A percentile compares a stretch with the other conserved stretches of the same genome.
Evolutionary conservation across 2,113 vertebrate species (phyloP).

Genomic region (Uria lomvia): DNA sequence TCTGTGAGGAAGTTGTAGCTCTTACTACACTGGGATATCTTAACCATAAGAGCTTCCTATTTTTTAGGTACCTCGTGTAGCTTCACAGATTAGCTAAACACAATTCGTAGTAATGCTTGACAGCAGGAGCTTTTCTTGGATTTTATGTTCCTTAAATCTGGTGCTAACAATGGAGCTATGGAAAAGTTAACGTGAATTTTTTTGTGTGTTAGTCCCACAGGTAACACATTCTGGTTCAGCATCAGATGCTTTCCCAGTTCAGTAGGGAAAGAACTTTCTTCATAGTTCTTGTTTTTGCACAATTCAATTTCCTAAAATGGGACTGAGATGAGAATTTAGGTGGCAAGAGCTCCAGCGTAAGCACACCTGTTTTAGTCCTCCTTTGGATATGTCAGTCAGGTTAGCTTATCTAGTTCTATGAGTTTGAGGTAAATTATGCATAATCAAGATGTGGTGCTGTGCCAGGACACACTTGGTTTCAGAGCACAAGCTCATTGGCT

Average conservation of each 20-base stretch:
- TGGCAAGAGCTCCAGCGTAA: background rate
- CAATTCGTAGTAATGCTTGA: background rate
- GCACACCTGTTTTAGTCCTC: background rate
- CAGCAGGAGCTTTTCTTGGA: background rate
- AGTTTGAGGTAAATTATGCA: background rate
- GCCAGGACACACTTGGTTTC: background rate
- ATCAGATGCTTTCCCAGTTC: background rate
- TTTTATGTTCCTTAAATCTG: background rate
- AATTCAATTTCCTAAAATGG: background rate
- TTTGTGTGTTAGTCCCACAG: background rate
- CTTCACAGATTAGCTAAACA: background rate
- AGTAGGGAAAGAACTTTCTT: background rate
- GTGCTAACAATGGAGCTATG: background rate
- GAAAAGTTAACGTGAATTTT: background rate
- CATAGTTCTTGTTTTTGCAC: background rate
- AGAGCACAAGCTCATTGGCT: accelerated
- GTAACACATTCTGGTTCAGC: background rate
- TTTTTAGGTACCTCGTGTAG: background rate
- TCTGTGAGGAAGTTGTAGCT: background rate
- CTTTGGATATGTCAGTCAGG: background rate
- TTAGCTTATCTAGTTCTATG: background rate
- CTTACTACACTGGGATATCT: background rate
- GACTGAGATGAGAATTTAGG: background rate
- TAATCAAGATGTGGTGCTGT: background rate
- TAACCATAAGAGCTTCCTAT: background rate